Base-by-base conservation (phyloP, 2,888 invertebrate genomes). In the Cylloceria caligata region DNA sequence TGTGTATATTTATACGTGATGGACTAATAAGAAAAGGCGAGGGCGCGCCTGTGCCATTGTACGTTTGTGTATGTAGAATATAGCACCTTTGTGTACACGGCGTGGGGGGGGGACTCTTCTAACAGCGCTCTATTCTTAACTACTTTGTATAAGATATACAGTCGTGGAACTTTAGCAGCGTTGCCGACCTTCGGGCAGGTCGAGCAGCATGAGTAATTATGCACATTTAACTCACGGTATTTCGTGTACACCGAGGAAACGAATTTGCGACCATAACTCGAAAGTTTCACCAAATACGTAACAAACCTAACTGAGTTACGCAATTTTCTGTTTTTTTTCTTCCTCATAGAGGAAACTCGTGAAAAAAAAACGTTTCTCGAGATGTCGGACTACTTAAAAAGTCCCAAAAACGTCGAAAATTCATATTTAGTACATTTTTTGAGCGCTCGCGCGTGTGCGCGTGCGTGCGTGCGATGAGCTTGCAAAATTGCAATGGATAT, bases 121-220 rank as follows among this genome's bases (percentile, higher is more conserved):
- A 27, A 62, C 62, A 16, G 64, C 21, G 16, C 60, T 13, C 11
- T 3, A 13, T 13, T 16, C 7, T 36, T 13, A 52, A 39, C n/a
- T 9, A 39, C 13, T 52, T 36, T 36, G 34, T 52, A 52, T 9
- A 49, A 68, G 36, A 36, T 36, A 21, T 19, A 21, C 36, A 16
- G 16, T 3, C 27, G 30, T 11, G 9, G 19, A 49, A 11, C 27
- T 3, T 7, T 57, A 36, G 42, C 19, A 27, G 42, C 27, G 57
- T n/a, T n/a, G n/a, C n/a, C n/a, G 52, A 80, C 64, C 64, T 75
- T 80, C 80, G 42, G 55, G 68, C 80, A 69, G 68, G 62, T 74
- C 62, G 62, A n/a, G n/a, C 47, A 64, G 60, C 21, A 49, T 62
- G 73, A 73, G 52, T 74, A 34, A 75, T 49, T 36, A 30, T 60